Evolutionary conservation across 2,113 vertebrate species (phyloP).

Genomic region (Pseudolaguvia tuberculata): DNA sequence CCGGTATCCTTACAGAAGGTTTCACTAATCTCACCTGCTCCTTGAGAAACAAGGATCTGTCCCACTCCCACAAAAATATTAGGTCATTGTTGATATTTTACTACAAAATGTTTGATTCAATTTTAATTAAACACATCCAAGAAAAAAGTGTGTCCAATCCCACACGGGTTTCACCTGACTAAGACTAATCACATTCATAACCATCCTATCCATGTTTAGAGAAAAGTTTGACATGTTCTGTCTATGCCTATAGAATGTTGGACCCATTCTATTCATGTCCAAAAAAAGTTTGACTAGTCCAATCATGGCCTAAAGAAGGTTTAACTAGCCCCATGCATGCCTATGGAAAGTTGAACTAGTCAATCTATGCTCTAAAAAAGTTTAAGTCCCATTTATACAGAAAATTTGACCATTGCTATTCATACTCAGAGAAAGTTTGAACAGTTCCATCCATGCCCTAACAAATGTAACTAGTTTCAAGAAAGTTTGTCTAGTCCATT

Average conservation of each 20-base stretch:
- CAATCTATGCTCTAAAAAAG: no score
- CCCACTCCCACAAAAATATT: background rate
- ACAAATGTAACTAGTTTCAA: background rate
- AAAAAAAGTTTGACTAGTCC: background rate
- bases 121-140: background rate
- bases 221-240: background rate
- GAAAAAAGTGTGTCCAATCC: background rate
- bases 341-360: background rate
- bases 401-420: background rate
- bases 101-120: no score
- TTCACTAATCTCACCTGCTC: background rate
- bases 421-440: background rate
- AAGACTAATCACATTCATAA: background rate
- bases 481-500: background rate
- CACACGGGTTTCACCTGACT: no score
- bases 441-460: background rate
- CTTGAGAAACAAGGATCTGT: background rate
- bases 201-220: background rate
- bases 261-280: background rate
- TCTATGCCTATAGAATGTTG: background rate
- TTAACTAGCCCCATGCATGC: background rate
- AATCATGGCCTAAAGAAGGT: background rate
- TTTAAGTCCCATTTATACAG: no score
- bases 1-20: background rate
- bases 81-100: background rate